A percentile compares a stretch with the other conserved stretches of the same genome.
phyloP scores from a whole-genome alignment of 1,140 invertebrate genomes.

The Chionoecetes opilio region DNA sequence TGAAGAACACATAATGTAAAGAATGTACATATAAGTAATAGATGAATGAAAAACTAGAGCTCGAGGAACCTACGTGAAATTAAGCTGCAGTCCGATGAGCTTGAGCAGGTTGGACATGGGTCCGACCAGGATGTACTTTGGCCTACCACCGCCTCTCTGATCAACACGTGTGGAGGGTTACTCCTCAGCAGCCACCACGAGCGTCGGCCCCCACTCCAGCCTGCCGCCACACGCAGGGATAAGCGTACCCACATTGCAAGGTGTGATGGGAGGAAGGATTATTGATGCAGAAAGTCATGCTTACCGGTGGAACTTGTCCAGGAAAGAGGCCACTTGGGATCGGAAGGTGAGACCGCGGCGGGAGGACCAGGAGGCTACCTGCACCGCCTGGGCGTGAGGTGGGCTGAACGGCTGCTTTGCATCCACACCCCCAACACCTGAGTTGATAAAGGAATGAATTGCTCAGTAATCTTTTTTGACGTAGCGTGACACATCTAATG shows the following conservation, averaged over 20 bases:
- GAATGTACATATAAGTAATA: too few species aligned
- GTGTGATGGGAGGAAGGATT: neutral
- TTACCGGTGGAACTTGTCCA: slow-evolving; percentile 53
- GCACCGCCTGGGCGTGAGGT: neutral
- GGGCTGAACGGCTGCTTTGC: slow-evolving; percentile 38
- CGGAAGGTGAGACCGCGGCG: slow-evolving; percentile 24
- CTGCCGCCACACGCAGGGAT: neutral
- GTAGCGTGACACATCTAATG: too few species aligned
- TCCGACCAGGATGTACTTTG: neutral
- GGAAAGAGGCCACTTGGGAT: neutral
- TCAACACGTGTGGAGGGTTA: slow-evolving; percentile 39
- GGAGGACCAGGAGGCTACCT: slow-evolving; percentile 46
- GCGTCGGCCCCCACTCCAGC: neutral
- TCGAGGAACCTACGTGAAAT: slow-evolving; percentile 47
- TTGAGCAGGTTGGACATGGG: neutral
- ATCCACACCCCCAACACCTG: slow-evolving; percentile 36
- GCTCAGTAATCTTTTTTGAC: neutral
- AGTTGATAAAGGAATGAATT: neutral
- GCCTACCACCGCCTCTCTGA: neutral
- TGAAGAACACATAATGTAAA: too few species aligned
- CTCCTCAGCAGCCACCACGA: slow-evolving; percentile 55
- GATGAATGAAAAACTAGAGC: neutral
- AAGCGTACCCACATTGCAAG: neutral
- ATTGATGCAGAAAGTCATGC: neutral
- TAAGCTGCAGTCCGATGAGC: neutral